These are phyloP conservation scores for Aurelia coerulea DNA, from an alignment of 30 jellyfish, hydroid and myxozoan species.

Conservation along the genomic window DNA sequence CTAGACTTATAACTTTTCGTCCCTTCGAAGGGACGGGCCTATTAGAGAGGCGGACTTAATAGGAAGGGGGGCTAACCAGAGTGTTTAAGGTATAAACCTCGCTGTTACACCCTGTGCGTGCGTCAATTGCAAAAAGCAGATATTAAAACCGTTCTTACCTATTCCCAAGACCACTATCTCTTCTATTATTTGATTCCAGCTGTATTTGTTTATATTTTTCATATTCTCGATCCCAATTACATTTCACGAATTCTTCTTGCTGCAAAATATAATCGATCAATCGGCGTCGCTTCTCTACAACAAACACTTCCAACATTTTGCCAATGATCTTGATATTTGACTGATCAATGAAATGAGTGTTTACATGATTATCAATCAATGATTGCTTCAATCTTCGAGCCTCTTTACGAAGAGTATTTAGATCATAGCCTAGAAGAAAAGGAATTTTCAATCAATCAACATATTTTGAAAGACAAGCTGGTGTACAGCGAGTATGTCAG, in stretches of 20 bases:
- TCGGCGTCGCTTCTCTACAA: slow-evolving; percentile 86
- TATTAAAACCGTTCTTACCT: not conserved
- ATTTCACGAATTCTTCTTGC: slow-evolving; percentile 91
- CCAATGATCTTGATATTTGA: slow-evolving; percentile 60
- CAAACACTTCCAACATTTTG: slow-evolving; percentile 65
- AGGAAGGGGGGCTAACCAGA: no score
- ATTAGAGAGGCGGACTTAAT: no score
- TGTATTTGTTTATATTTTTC: slow-evolving; percentile 40
- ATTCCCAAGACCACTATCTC: slow-evolving; percentile 97
- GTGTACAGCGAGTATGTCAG: no score
- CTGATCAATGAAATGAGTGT: slow-evolving; percentile 91
- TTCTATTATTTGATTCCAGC: slow-evolving; percentile 33
- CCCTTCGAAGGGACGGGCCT: no score
- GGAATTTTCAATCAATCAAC: no score
- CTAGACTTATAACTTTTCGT: no score
- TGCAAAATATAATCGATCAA: slow-evolving; percentile 55
- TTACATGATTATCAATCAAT: slow-evolving; percentile 75
- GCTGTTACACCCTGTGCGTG: no score
- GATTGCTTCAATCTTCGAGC: slow-evolving; percentile 83
- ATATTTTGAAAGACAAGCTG: no score
- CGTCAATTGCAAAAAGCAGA: no score
- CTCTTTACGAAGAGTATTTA: slow-evolving; percentile 58
- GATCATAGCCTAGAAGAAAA: slow-evolving; percentile 30
- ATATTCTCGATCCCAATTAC: slow-evolving; percentile 79
- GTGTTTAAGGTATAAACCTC: no score